Evolutionary conservation across 2,113 vertebrate genomes (phyloP), one percentile per base, ranked within the genome.

Genomic region (Girardinichthys multiradiatus): DNA sequence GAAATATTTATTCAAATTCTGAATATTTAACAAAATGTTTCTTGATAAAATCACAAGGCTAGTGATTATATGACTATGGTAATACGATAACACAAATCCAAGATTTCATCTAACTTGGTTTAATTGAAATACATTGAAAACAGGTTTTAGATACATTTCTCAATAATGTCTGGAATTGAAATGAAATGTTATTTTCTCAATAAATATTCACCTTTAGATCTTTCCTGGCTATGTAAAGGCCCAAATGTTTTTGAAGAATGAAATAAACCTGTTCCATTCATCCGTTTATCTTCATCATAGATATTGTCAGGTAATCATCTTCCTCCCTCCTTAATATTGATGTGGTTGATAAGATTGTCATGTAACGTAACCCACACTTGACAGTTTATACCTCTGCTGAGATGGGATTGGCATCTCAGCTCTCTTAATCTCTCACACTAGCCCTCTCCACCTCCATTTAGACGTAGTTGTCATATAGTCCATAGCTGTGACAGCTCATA

Each of bases 311-410:
- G 39, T 69, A 77, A 79, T 85, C 72, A 64, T 71, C 58, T 77
- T 64, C 68, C 82, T 48, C 31, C 72, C 80, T 64, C 57, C 27
- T 27, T 68, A 45, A 70, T 85, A 75, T 70, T n/a, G 87, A 83
- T 54, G 77, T 4, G 57, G 42, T 4, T 78, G 84, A 86, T 74
- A 65, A 30, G 64, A 62, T 77, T 62, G 77, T 83, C 73, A 73
- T 2, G 33, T 59, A 81, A 68, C 37, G 21, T 79, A 57, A 70
- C 74, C 60, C 67, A 17, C 76, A 51, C 66, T 59, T 51, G 72
- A 78, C 84, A 85, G 76, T 69, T 78, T 68, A 76, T 74, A 72
- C 57, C 62, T 77, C 31, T 70, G 72, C 74, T 39, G 13, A 77
- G 80, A 86, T 85, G 69, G 75, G 75, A 83, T 77, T 30, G 80